These are phyloP conservation scores for Excalfactoria chinensis DNA, from an alignment of 2,113 vertebrate genomes.

Conservation along the genomic window DNA sequence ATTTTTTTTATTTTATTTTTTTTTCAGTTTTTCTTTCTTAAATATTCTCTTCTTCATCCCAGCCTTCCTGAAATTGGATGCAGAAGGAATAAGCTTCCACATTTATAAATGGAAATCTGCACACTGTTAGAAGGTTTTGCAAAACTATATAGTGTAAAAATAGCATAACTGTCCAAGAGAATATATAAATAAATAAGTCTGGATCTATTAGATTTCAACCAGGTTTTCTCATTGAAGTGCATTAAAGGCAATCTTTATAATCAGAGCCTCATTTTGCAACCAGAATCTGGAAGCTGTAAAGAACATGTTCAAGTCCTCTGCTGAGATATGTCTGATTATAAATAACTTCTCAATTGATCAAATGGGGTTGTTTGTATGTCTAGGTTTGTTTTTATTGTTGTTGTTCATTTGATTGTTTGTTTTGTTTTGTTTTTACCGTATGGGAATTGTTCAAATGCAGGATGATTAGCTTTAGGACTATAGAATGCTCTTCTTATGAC, in stretches of 20 bases:
- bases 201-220: not conserved
- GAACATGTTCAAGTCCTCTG: not conserved
- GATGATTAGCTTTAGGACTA: accelerated
- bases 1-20: no score
- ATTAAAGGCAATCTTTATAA: not conserved
- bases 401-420: accelerated
- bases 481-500: not conserved
- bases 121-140: not conserved
- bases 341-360: not conserved
- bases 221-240: not conserved
- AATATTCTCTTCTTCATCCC: not conserved
- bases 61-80: not conserved
- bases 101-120: not conserved
- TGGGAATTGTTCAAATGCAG: not conserved
- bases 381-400: no score
- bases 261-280: not conserved
- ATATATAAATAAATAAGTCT: not conserved
- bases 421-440: not conserved
- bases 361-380: not conserved
- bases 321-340: not conserved
- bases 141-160: not conserved
- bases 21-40: not conserved
- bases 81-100: not conserved
- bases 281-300: not conserved
- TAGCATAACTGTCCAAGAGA: not conserved